Evolutionary conservation across 2,113 vertebrate species (phyloP).

Genomic region (Cyphomyrus plagiostoma): DNA sequence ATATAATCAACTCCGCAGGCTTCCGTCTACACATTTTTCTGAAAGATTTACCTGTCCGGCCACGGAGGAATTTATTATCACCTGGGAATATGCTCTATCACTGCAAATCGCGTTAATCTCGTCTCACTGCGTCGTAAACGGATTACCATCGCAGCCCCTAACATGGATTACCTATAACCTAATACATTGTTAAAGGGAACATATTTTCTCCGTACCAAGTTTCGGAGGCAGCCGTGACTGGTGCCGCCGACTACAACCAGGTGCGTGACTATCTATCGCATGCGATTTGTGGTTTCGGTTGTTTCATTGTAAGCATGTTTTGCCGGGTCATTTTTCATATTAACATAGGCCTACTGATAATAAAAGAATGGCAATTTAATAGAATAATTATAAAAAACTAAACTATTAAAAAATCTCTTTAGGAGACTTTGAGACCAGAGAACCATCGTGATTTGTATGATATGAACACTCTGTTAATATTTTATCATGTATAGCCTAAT

Average conservation of each 20-base stretch:
- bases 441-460: not conserved
- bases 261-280: not conserved
- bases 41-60: not conserved
- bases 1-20: not conserved
- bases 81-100: not conserved
- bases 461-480: not conserved
- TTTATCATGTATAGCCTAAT: not conserved
- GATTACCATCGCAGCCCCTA: not conserved
- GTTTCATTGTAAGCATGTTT: not conserved
- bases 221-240: not conserved
- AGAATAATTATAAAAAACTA: not conserved
- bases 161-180: not conserved
- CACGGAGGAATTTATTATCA: not conserved
- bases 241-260: not conserved
- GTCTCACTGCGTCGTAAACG: not conserved
- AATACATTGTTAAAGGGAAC: not conserved
- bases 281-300: not conserved
- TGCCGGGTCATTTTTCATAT: not conserved
- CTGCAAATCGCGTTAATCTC: not conserved
- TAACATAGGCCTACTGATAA: not conserved
- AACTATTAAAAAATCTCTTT: not conserved
- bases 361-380: not conserved
- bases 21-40: not conserved
- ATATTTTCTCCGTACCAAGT: not conserved
- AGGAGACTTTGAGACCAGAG: not conserved